Conservation (phyloP, 2,797 vertebrate genomes). For the Chrysocyon brachyurus region DNA sequence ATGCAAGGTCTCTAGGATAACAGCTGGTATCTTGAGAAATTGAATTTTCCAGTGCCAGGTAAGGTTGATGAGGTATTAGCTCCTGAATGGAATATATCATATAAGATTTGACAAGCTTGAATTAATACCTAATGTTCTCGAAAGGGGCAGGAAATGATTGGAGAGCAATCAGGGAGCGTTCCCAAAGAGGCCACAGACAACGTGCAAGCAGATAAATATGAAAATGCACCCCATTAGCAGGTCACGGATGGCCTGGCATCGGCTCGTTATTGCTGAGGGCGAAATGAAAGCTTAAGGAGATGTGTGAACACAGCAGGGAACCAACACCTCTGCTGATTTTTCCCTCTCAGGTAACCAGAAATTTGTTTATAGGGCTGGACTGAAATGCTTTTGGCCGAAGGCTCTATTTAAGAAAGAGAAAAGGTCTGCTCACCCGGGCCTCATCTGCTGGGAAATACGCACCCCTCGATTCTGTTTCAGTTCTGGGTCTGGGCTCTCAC, state of each 20-base stretch:
- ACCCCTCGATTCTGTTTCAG: not conserved
- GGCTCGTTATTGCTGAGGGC: constrained; percentile 19
- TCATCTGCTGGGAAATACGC: not conserved
- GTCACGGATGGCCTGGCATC: constrained; percentile 57
- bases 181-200: constrained; percentile 51
- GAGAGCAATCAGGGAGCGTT: constrained; percentile 58
- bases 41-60: constrained; percentile 79
- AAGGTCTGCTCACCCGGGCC: not conserved
- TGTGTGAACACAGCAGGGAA: constrained; percentile 35
- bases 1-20: constrained; percentile 70
- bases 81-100: constrained; percentile 77
- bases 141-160: constrained; percentile 63
- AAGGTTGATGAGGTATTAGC: constrained; percentile 77
- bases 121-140: constrained; percentile 76
- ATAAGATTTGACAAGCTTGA: constrained; percentile 78
- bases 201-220: constrained; percentile 42
- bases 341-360: not conserved
- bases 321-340: not conserved
- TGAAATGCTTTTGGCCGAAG: constrained; percentile 45
- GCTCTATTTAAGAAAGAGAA: not conserved
- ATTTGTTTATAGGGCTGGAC: not conserved
- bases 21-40: constrained; percentile 75
- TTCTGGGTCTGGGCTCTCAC: not conserved
- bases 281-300: constrained; percentile 65
- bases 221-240: constrained; percentile 60